phyloP scores from a whole-genome alignment of 30 jellyfish, hydroid and myxozoan species.

The Cassiopea xamachana region DNA sequence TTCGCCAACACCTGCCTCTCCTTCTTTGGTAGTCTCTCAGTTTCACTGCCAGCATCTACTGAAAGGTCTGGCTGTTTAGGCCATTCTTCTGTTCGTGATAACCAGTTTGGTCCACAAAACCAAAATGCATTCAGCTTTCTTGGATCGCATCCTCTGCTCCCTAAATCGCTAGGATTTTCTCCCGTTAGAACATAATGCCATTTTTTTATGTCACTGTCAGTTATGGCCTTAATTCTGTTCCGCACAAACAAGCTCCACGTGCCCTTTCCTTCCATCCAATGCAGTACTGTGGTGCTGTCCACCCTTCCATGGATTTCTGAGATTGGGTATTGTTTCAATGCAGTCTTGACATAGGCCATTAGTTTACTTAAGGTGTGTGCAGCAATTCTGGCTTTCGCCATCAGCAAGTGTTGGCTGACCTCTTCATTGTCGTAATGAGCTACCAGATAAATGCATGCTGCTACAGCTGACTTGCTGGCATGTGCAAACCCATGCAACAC shows the following conservation, averaged over 20 bases:
- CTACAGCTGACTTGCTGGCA: slow-evolving; percentile 35
- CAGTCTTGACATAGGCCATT: slow-evolving; percentile 19
- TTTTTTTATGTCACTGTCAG: neutral
- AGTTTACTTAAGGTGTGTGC: slow-evolving; percentile 55
- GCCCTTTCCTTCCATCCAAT: slow-evolving; percentile 61
- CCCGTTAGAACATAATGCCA: slow-evolving; percentile 61
- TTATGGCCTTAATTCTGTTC: slow-evolving; percentile 27
- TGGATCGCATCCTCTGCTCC: slow-evolving; percentile 27
- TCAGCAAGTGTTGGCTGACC: slow-evolving; percentile 46
- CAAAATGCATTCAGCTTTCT: slow-evolving; percentile 1
- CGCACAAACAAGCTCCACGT: slow-evolving; percentile 14
- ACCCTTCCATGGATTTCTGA: slow-evolving; percentile 27
- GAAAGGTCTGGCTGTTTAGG: slow-evolving; percentile 10
- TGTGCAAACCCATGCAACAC: slow-evolving; percentile 55
- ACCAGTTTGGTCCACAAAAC: slow-evolving; percentile 56
- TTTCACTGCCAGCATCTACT: neutral
- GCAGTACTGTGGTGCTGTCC: slow-evolving; percentile 71
- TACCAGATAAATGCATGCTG: slow-evolving; percentile 44
- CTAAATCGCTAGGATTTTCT: slow-evolving; percentile 52
- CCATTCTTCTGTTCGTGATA: slow-evolving; percentile 27
- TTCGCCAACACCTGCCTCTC: neutral
- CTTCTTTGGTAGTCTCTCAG: neutral
- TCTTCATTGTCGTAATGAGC: slow-evolving; percentile 11
- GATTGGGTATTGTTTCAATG: slow-evolving; percentile 2
- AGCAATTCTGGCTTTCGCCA: slow-evolving; percentile 62